phyloP scores from a whole-genome alignment of 2,797 vertebrate genomes.

The Eulemur rubriventer region DNA sequence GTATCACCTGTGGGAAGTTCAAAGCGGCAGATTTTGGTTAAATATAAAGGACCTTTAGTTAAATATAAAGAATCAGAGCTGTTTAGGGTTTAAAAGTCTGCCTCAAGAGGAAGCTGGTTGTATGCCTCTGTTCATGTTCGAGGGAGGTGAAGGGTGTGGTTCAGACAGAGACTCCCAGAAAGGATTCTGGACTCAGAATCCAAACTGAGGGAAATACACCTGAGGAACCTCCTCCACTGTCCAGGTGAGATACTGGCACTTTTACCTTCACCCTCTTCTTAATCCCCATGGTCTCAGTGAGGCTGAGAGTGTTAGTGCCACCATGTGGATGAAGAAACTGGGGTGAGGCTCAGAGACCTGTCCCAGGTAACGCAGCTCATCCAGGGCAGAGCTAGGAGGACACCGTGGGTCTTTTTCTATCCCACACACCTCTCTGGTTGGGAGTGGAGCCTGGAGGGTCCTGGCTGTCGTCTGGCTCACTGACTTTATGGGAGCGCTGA shows the following conservation, averaged over 20 bases:
- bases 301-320: not conserved
- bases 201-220: not conserved
- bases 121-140: not conserved
- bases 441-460: not conserved
- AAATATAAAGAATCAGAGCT: not conserved
- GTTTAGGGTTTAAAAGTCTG: not conserved
- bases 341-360: not conserved
- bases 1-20: not conserved
- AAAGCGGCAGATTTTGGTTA: not conserved
- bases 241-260: not conserved
- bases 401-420: not conserved
- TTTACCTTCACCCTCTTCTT: not conserved
- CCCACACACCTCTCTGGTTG: not conserved
- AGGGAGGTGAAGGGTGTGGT: fast-evolving
- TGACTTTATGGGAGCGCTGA: not conserved
- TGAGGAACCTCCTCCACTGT: not conserved
- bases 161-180: not conserved
- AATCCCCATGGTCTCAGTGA: not conserved
- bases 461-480: not conserved
- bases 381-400: not conserved
- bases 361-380: not conserved
- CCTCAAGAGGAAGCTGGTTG: not conserved
- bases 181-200: not conserved
- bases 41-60: not conserved
- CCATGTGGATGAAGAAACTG: not conserved